Evolutionary conservation across 2,113 vertebrate genomes (phyloP).

Genomic region (Collichthys lucidus): DNA sequence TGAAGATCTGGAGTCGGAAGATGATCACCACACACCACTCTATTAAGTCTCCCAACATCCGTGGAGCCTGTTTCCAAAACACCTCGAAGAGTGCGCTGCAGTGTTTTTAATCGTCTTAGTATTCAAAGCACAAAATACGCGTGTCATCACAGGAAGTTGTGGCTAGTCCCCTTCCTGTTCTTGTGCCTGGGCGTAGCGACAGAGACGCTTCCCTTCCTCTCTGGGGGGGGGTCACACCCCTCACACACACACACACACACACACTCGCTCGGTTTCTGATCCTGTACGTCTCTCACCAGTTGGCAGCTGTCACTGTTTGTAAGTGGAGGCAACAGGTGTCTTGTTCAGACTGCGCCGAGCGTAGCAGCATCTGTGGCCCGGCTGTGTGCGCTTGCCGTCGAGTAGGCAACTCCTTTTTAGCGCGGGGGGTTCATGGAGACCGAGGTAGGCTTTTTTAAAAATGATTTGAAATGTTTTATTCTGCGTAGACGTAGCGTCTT

Average conservation of each 20-base stretch:
- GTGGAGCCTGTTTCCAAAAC: slow-evolving; percentile 3
- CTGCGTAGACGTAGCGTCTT: no score
- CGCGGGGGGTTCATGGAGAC: slow-evolving; percentile 77
- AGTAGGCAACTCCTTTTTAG: not conserved
- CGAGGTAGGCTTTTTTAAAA: slow-evolving; percentile 77
- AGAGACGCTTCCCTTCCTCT: slow-evolving; percentile 46
- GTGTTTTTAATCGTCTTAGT: not conserved
- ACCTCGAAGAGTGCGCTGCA: not conserved
- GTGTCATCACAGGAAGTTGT: slow-evolving; percentile 83
- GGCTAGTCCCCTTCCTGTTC: slow-evolving; percentile 80
- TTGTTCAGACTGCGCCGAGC: not conserved
- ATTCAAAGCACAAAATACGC: slow-evolving; percentile 12
- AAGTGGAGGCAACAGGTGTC: slow-evolving; percentile 59
- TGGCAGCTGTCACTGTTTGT: slow-evolving; percentile 56
- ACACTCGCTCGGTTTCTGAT: slow-evolving; percentile 9
- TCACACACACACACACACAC: slow-evolving; percentile 1
- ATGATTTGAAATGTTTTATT: not conserved
- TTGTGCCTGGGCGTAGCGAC: slow-evolving; percentile 35
- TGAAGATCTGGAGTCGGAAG: not conserved
- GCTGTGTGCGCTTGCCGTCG: slow-evolving; percentile 2
- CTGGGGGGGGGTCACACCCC: slow-evolving; percentile 37
- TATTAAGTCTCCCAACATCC: not conserved
- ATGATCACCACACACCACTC: not conserved
- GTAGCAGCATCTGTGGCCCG: slow-evolving; percentile 16
- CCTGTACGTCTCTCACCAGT: slow-evolving; percentile 20